Evolutionary conservation across 2,888 invertebrate species (phyloP).

Genomic region (Cosmia trapezina): DNA sequence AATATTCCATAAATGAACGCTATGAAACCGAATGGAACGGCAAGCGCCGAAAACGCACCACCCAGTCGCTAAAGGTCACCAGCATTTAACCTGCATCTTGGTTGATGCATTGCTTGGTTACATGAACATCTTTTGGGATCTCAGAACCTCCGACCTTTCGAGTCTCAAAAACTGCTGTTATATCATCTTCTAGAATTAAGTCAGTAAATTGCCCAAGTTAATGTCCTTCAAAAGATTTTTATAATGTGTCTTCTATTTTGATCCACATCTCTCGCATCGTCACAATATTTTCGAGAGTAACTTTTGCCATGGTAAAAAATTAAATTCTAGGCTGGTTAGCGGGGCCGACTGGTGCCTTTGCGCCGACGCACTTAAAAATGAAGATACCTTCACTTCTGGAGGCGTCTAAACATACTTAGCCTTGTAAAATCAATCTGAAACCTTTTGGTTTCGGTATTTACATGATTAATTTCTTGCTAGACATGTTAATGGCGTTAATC

Average conservation of each 20-base stretch:
- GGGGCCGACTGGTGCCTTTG: background rate
- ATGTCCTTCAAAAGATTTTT: no score
- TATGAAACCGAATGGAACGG: no score
- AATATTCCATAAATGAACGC: no score
- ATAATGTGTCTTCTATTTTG: background rate
- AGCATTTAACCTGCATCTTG: background rate
- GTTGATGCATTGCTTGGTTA: background rate
- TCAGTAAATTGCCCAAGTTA: background rate
- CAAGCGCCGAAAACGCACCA: no score
- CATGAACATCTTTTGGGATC: background rate
- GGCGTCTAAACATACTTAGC: background rate
- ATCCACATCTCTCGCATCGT: background rate
- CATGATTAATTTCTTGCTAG: constrained; percentile 29
- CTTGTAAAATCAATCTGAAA: constrained; percentile 18
- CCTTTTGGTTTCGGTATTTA: constrained; percentile 26
- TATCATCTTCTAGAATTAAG: background rate
- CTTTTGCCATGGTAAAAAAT: no score
- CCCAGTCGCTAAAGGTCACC: no score
- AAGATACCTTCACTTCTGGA: background rate
- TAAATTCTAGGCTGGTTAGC: background rate
- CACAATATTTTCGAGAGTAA: background rate
- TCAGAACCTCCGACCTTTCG: background rate
- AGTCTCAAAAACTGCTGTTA: background rate
- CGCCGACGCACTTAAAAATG: background rate
- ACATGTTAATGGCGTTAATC: constrained; percentile 33